These are phyloP conservation scores for Pelodytes ibericus DNA, from an alignment of 2,797 vertebrate genomes.

Conservation along the genomic window DNA sequence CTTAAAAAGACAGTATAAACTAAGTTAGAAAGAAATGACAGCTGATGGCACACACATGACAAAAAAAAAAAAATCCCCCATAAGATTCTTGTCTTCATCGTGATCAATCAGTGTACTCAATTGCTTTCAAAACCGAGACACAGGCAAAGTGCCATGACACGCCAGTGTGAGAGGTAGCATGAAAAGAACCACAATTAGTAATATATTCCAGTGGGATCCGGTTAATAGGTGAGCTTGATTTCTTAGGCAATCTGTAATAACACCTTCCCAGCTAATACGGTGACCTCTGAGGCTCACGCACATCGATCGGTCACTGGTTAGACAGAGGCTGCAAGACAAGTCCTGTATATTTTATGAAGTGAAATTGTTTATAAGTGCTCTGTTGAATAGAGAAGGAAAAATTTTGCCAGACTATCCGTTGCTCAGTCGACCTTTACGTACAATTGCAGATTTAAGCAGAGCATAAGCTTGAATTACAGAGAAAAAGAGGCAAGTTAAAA, in stretches of 20 bases:
- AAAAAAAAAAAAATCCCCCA: no score
- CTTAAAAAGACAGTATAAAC: no score
- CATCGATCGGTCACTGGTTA: conserved; percentile 48
- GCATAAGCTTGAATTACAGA: conserved; percentile 50
- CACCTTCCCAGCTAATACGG: conserved; percentile 42
- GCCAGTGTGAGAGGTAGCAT: not conserved
- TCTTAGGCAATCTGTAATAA: conserved; percentile 40
- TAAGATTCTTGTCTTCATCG: no score
- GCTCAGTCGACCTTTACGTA: conserved; percentile 56
- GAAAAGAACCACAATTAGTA: conserved; percentile 23
- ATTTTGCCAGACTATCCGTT: conserved; percentile 45
- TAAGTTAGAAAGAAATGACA: no score
- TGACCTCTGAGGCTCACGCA: conserved; percentile 42
- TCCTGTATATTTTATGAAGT: conserved; percentile 55
- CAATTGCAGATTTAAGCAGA: conserved; percentile 43
- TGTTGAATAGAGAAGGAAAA: conserved; percentile 41
- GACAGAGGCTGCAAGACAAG: conserved; percentile 41
- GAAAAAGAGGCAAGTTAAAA: conserved; percentile 11
- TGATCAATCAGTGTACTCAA: not conserved
- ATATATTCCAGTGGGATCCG: conserved; percentile 13
- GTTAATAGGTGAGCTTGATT: conserved; percentile 38
- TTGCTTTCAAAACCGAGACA: not conserved
- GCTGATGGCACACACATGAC: no score
- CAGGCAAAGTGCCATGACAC: not conserved
- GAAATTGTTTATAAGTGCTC: conserved; percentile 48